These are phyloP conservation scores for Penaeus monodon DNA, from an alignment of 2,888 invertebrate genomes.

Conservation along the genomic window DNA sequence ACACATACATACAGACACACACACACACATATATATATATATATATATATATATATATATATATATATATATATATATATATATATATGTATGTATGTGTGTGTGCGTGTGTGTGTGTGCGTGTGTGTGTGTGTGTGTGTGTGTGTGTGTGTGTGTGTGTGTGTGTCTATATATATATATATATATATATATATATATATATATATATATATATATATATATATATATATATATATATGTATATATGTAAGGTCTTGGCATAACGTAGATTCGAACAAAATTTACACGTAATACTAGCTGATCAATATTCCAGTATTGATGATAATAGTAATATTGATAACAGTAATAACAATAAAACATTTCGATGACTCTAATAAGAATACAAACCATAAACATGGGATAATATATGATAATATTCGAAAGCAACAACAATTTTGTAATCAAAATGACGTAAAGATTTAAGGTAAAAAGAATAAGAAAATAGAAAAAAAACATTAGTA, in stretches of 20 bases:
- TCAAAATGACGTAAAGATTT: no score
- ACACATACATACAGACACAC: neutral
- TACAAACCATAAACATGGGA: no score
- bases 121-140: neutral
- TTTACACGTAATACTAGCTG: no score
- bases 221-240: constrained; percentile 18
- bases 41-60: neutral
- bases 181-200: constrained; percentile 5
- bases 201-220: constrained; percentile 9
- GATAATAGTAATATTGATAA: no score
- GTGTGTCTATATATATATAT: neutral
- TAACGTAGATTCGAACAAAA: no score
- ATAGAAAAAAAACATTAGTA: no score
- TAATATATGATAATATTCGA: no score
- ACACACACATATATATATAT: neutral
- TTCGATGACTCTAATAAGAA: no score
- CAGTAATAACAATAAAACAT: no score
- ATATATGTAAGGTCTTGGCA: neutral
- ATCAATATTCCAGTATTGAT: no score
- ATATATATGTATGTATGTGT: neutral
- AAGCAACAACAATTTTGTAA: no score
- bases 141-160: neutral
- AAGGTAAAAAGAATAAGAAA: no score
- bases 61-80: neutral
- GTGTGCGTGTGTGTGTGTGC: neutral